Evolutionary conservation across 1,140 invertebrate genomes (phyloP).

Genomic region (Metopolophium dirhodum): DNA sequence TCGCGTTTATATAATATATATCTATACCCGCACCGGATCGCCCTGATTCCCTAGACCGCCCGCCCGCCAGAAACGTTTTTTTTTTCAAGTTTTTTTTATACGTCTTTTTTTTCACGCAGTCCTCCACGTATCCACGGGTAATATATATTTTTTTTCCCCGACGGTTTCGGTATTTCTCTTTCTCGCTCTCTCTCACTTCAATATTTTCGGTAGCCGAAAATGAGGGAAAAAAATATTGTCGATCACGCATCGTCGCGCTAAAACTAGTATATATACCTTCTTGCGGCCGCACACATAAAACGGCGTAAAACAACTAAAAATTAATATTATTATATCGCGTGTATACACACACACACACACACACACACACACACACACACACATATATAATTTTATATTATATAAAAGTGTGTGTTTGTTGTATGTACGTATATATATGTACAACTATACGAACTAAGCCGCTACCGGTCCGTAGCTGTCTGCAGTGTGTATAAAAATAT

Average conservation of each 20-base stretch:
- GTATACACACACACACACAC: neutral
- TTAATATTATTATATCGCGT: conserved; percentile 8
- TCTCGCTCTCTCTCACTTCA: neutral
- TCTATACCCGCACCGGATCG: neutral
- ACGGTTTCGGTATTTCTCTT: neutral
- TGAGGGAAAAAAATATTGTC: neutral
- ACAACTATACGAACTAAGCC: neutral
- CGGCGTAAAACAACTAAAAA: neutral
- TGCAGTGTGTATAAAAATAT: neutral
- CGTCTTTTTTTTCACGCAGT: neutral
- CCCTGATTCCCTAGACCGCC: neutral
- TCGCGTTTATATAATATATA: neutral
- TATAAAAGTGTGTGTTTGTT: neutral
- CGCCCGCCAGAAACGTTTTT: neutral
- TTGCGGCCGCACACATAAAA: neutral
- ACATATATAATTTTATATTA: neutral
- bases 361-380: neutral
- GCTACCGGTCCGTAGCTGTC: neutral
- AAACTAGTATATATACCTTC: conserved; percentile 24
- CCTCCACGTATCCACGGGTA: neutral
- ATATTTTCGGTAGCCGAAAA: conserved; percentile 18
- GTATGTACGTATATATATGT: neutral
- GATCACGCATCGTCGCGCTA: conserved; percentile 38
- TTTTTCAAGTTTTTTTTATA: neutral
- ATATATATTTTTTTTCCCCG: conserved; percentile 16